phyloP scores from a whole-genome alignment of 2,888 invertebrate genomes.

The Drosophila pseudotakahashii region DNA sequence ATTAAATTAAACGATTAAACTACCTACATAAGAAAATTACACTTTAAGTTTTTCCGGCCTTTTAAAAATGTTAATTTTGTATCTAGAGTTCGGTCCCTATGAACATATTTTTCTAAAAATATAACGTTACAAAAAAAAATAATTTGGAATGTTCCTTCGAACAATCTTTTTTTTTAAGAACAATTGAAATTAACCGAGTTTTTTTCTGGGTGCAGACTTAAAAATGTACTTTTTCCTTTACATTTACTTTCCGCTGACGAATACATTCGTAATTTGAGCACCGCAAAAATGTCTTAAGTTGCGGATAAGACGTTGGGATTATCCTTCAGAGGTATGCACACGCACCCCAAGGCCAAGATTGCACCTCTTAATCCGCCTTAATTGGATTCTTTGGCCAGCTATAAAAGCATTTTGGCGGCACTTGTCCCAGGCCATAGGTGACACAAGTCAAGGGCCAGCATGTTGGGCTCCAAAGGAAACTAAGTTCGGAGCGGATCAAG shows the following conservation, averaged over 20 bases:
- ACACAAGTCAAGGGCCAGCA: constrained; percentile 43
- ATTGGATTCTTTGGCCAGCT: constrained; percentile 60
- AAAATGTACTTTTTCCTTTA: not conserved
- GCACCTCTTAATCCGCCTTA: constrained; percentile 56
- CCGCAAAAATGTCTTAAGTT: constrained; percentile 62
- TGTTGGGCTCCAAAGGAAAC: constrained; percentile 32
- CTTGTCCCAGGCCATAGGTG: constrained; percentile 56
- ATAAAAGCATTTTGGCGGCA: constrained; percentile 55
- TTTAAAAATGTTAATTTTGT: too few relatives aligned
- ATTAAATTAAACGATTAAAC: too few relatives aligned
- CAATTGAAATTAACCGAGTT: too few relatives aligned
- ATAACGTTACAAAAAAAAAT: too few relatives aligned
- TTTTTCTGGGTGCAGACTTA: not conserved
- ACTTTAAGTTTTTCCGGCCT: too few relatives aligned
- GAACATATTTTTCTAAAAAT: too few relatives aligned
- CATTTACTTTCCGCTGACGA: constrained; percentile 16
- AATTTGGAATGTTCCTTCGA: too few relatives aligned
- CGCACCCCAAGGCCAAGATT: constrained; percentile 27
- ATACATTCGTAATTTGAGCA: constrained; percentile 15
- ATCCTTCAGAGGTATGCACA: constrained; percentile 47
- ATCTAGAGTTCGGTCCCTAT: too few relatives aligned
- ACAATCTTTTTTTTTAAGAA: too few relatives aligned
- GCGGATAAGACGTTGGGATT: constrained; percentile 47
- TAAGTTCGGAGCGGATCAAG: constrained; percentile 2
- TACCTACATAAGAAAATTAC: too few relatives aligned